Evolutionary conservation across 2,888 invertebrate species (phyloP), one percentile per base, ranked within the genome.

Genomic region (Thecophora atra): DNA sequence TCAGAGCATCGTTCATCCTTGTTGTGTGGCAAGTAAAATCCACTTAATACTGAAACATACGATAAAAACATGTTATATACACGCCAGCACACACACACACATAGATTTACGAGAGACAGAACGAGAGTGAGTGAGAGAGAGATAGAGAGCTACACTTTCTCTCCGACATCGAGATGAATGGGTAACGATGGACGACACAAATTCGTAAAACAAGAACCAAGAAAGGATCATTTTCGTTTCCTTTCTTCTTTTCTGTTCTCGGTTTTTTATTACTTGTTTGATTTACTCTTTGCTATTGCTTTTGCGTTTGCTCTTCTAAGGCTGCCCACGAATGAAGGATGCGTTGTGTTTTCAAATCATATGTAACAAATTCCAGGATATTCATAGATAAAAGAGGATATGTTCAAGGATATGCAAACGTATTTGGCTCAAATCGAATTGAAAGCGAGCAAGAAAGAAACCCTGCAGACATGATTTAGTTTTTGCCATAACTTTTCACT

Each of bases 41-140:
- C 82, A 81, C 81, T 82, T 81, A 82, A 82, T 81, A 78, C 81
- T 80, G 73, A 76, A 76, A 81, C 80, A 81, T 15, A n/a, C 47
- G 47, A 47, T 79, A 81, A 78, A 80, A 79, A 79, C 79, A 81
- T 75, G 77, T 76, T 24, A 6, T 68, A 68, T 56, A 8, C 47
- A 4, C 47, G 17, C 13, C 1, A 11, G 13, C n/a, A 47, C 47
- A 15, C n/a, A n/a, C 47, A 5, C 47, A 47, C 47, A n/a, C 47
- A 47, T 1, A 47, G 15, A n/a, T 17, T 17, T 2, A 47, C 47
- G 8, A 47, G 15, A n/a, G 15, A n/a, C 47, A 47, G 15, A 47
- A 5, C 11, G n/a, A 17, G 15, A 47, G 15, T 47, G 6, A 15
- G 4, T 17, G 5, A n/a, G 15, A 47, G 47, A 47, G 47, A n/a